Conservation (phyloP, 2,113 vertebrate species). For the Muscicapa adusta region DNA sequence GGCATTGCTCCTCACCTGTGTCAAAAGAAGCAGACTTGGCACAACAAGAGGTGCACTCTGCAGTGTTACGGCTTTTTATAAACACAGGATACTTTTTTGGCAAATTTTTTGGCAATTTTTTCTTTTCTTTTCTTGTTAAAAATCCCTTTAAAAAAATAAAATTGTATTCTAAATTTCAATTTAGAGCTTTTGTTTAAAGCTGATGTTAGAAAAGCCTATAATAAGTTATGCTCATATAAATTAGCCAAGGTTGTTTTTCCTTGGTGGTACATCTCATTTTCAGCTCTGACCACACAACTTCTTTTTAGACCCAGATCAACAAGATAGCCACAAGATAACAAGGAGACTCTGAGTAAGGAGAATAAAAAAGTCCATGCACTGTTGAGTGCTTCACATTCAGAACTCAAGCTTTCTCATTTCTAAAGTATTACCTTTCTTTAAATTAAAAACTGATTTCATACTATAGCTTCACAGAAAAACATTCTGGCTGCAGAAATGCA, state of each 20-base stretch:
- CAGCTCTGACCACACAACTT: not conserved
- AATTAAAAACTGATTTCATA: not conserved
- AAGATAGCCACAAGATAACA: not conserved
- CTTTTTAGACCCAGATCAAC: not conserved
- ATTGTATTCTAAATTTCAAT: conserved; percentile 9
- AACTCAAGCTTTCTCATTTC: not conserved
- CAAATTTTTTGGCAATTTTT: not conserved
- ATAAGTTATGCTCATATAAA: not conserved
- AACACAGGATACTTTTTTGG: not conserved
- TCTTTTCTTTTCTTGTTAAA: not conserved
- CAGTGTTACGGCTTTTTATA: not conserved
- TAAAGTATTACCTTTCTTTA: not conserved
- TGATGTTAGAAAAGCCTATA: conserved; percentile 16
- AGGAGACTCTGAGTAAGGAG: not conserved
- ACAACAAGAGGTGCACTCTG: not conserved
- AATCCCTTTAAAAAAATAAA: not conserved
- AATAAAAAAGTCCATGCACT: not conserved
- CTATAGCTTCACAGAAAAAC: not conserved
- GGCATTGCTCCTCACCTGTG: not conserved
- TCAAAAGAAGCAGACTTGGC: not conserved
- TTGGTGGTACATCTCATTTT: not conserved
- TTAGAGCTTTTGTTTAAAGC: not conserved
- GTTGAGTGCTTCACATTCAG: not conserved
- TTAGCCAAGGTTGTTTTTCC: not conserved
- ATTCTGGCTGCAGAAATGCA: not conserved